phyloP scores from a whole-genome alignment of 2,888 invertebrate genomes.

The Aspidapion aeneum region DNA sequence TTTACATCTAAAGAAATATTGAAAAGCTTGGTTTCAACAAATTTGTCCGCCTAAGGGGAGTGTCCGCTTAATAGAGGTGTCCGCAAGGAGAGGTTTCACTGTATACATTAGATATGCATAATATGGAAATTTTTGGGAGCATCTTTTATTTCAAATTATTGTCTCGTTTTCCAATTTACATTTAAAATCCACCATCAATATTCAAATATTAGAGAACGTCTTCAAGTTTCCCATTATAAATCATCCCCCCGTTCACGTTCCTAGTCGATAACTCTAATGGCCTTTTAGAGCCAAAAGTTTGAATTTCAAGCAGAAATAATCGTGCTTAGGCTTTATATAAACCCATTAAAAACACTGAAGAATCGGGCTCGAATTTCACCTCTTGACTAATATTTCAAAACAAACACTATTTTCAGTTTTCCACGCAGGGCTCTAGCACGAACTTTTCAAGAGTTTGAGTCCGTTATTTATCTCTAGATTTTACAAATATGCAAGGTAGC shows the following conservation, averaged over 20 bases:
- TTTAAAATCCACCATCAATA: too few relatives aligned
- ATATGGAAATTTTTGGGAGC: too few relatives aligned
- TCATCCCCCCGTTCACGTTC: background rate
- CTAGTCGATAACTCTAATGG: background rate
- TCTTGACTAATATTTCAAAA: slow-evolving; percentile 1
- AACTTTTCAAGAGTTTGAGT: too few relatives aligned
- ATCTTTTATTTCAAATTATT: too few relatives aligned
- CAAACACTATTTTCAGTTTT: background rate
- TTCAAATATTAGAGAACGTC: background rate
- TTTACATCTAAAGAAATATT: too few relatives aligned
- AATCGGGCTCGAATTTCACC: background rate
- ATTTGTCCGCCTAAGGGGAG: too few relatives aligned
- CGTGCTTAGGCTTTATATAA: background rate
- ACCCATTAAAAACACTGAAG: slow-evolving; percentile 1
- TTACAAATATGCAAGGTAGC: too few relatives aligned
- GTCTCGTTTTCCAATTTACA: background rate
- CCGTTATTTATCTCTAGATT: too few relatives aligned
- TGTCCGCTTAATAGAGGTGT: too few relatives aligned
- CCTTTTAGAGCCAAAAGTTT: background rate
- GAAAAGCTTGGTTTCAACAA: too few relatives aligned
- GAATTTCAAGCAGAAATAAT: background rate
- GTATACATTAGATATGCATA: too few relatives aligned
- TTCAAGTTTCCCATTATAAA: background rate
- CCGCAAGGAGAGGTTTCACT: too few relatives aligned
- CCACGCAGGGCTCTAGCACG: background rate